Evolutionary conservation across 2,888 invertebrate genomes (phyloP), one percentile per base, ranked within the genome.

Genomic region (Caenorhabditis uteleia): DNA sequence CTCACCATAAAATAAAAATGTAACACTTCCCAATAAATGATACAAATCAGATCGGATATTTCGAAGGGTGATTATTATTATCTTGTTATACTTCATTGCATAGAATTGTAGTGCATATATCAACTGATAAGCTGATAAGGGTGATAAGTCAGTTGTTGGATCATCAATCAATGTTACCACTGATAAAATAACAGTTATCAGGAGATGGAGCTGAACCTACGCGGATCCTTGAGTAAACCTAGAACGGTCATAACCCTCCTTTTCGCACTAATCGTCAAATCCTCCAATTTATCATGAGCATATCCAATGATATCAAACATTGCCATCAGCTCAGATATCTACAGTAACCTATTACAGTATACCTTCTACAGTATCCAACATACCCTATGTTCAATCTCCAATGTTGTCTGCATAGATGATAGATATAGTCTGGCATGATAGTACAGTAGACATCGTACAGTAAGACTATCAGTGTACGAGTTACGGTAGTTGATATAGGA

Each of bases 21-120:
- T 89, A 0, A 94, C 92, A 29, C 92, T 88, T 85, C 95, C 94
- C 77, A 97, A 87, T 84, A 95, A 92, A 6, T 95, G 95, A 82
- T 95, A 91, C 0, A 97, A 94, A 84, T 97, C 95, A 47, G 91
- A 89, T 79, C 95, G 87, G 0, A 95, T 94, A 77, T 93, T 92
- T 83, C 93, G 92, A 89, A 94, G 90, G 0, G 93, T 93, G 4
- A 95, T 85, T 50, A 95, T 87, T 31, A 94, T 91, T 31, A 93
- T 91, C 38, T 93, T 90, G 7, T 92, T 91, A 69, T 93, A 90
- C 84, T 93, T 92, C 79, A 92, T 93, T 3, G 92, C 86, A 75
- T 87, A 87, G 77, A 93, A 93, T 23, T 92, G 92, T 2, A 95
- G 87, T 82, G 95, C 95, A 0, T 95, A 94, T 47, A 95, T 90